Base-by-base conservation (phyloP, 1,140 invertebrate species). In the Drosophila pachea region DNA sequence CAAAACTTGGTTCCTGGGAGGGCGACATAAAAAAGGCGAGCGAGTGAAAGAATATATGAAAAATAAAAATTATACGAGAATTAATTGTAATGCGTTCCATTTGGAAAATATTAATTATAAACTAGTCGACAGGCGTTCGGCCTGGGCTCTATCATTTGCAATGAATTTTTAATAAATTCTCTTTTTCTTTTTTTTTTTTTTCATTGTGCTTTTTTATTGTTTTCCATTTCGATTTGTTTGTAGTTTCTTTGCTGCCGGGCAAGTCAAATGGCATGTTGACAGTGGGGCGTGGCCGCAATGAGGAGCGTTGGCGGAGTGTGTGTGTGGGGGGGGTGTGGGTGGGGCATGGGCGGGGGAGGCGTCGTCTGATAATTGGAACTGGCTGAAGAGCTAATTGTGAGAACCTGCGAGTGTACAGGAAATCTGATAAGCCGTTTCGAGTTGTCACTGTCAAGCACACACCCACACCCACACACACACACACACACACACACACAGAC, bases 21-120 rank as follows among this genome's bases (percentile, higher is more conserved):
- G 47, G 8, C 11, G 40, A 55, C 38, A 52, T 65, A 9, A 22
- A 12, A 59, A 48, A 45, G n/a, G 59, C 5, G 31, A 48, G 6
- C 11, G 63, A 45, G n/a, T 22, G 22, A 22, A 22, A 22, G 36
- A 38, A 38, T 38, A 38, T 38, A 38, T 38, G 22, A 36, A 4
- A 42, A 42, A 42, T 12, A 42, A 66, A 56, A 35, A 74, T 58
- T 50, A 40, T 16, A 47, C 11, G 45, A 45, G 36, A 54, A 62
- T 43, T 53, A 84, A 83, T 76, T 78, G 78, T 82, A 83, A 83
- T 83, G 53, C 68, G 73, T 83, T 84, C 78, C 68, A 76, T 78
- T 84, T 79, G 62, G 73, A 83, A 84, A 83, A 83, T 79, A 78
- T 76, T 76, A 84, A 83, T 83, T 83, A 83, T 73, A 84, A 84